phyloP scores from a whole-genome alignment of 1,140 invertebrate genomes.

The Ips nitidus region DNA sequence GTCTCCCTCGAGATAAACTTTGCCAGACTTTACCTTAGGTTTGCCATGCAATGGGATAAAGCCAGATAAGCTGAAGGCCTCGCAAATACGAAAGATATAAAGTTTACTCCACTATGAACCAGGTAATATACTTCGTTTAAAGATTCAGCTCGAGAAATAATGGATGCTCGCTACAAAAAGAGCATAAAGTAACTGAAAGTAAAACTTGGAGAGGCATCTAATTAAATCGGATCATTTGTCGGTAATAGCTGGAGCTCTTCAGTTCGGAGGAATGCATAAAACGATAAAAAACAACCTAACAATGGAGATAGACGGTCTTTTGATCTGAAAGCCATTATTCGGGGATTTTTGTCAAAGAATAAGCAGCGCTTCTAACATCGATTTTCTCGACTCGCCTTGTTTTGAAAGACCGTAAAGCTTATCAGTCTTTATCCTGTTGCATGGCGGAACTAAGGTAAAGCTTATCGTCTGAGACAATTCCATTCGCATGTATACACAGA shows the following conservation, averaged over 20 bases:
- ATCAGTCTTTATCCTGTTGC: constrained; percentile 22
- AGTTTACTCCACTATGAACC: background rate
- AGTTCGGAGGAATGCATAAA: no score
- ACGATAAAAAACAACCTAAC: no score
- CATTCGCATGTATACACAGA: constrained; percentile 15
- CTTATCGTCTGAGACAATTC: constrained; percentile 18
- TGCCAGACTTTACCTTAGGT: constrained; percentile 25
- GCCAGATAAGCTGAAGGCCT: constrained; percentile 19
- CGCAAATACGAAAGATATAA: constrained; percentile 14
- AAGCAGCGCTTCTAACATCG: background rate
- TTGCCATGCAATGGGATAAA: constrained; percentile 24
- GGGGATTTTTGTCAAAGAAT: background rate
- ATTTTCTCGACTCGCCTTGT: background rate
- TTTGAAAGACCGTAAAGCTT: background rate
- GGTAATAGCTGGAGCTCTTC: no score
- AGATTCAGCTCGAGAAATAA: no score
- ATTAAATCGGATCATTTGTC: no score
- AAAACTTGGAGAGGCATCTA: no score
- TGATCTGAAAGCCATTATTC: no score
- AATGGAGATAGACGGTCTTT: no score
- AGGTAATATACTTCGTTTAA: background rate
- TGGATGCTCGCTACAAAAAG: no score
- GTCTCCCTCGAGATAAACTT: constrained; percentile 26
- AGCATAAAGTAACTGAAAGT: no score
- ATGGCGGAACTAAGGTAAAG: constrained; percentile 19